Percentiles rank a stretch among this genome's conserved stretches.
Evolutionary conservation across 2,888 invertebrate species (phyloP).

Genomic region (Thecophora atra): DNA sequence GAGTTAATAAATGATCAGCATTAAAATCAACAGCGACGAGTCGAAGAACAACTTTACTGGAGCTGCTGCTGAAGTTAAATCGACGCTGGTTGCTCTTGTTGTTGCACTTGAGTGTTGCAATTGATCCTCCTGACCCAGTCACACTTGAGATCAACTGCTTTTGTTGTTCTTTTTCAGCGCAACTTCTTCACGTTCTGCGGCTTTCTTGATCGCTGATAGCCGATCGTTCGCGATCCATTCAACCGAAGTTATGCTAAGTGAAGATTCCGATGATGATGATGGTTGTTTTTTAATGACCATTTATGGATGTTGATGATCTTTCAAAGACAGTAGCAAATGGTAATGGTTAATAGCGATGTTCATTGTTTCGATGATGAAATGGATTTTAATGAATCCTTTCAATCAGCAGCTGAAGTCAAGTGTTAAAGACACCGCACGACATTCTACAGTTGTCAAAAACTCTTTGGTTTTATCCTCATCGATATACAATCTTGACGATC

Average conservation of each 20-base stretch:
- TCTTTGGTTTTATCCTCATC: too few species aligned
- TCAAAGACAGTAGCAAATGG: too few species aligned
- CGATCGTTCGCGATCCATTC: background rate
- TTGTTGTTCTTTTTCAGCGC: background rate
- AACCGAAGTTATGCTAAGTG: background rate
- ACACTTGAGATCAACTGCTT: conserved; percentile 9
- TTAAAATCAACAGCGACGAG: background rate
- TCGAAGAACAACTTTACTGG: too few species aligned
- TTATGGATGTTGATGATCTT: too few species aligned
- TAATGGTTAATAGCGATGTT: too few species aligned
- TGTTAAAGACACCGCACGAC: too few species aligned
- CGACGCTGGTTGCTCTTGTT: background rate
- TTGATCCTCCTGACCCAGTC: conserved; percentile 32
- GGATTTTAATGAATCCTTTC: too few species aligned
- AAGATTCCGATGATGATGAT: conserved; percentile 15
- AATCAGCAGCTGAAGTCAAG: too few species aligned
- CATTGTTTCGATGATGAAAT: too few species aligned
- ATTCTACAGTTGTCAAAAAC: too few species aligned
- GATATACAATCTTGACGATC: too few species aligned
- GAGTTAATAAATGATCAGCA: background rate
- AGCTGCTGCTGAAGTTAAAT: background rate
- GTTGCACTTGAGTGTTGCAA: conserved; percentile 22
- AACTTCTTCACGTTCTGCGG: background rate
- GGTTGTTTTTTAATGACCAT: background rate
- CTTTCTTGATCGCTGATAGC: background rate